Percentiles rank a stretch among this genome's conserved stretches.
These are phyloP conservation scores for Lytechinus pictus DNA, from an alignment of 35 echinoderm and acorn worm species.

Conservation along the genomic window DNA sequence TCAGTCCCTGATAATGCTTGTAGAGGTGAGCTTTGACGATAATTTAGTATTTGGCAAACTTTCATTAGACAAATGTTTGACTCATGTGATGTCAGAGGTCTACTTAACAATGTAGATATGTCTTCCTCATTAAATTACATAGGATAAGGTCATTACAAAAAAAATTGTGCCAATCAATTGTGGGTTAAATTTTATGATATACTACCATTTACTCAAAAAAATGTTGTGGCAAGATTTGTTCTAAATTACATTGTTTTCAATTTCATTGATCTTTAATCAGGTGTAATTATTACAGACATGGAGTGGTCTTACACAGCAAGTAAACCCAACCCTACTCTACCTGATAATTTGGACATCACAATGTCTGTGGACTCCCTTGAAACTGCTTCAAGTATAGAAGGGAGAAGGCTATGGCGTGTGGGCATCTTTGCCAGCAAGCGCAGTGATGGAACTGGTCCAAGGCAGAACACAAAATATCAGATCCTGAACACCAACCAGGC, in stretches of 20 bases:
- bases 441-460: constrained; percentile 56
- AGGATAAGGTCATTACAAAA: neutral
- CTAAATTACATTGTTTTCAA: neutral
- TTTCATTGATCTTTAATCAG: constrained; percentile 31
- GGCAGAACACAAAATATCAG: constrained; percentile 57
- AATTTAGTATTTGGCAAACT: neutral
- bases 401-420: constrained; percentile 74
- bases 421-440: constrained; percentile 77
- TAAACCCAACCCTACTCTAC: constrained; percentile 32
- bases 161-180: neutral
- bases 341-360: constrained; percentile 53
- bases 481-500: constrained; percentile 60
- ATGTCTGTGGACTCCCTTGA: constrained; percentile 62
- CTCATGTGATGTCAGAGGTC: neutral
- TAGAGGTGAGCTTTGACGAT: constrained; percentile 51
- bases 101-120: neutral
- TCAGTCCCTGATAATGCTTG: constrained; percentile 67
- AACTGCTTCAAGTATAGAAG: constrained; percentile 57
- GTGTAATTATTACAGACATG: constrained; percentile 73
- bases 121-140: neutral
- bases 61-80: neutral
- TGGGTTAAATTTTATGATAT: neutral
- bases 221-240: neutral
- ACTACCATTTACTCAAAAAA: neutral
- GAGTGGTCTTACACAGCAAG: constrained; percentile 67